Base-by-base conservation (phyloP, 1,140 invertebrate genomes). In the Zaprionus nigranus region DNA sequence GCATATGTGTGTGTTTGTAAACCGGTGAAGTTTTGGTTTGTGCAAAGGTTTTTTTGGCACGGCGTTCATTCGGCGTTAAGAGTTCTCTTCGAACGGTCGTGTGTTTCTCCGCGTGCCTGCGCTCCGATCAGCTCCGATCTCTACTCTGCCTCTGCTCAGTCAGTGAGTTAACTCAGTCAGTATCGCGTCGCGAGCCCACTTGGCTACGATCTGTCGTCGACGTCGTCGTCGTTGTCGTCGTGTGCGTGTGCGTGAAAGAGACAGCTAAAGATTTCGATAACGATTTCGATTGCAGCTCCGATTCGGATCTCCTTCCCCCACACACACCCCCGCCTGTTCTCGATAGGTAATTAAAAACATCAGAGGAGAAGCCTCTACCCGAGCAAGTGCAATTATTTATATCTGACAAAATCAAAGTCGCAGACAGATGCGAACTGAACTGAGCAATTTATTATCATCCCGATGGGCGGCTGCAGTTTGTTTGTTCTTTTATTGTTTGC, bases 51-150 rank as follows among this genome's bases (percentile, higher is more conserved):
- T 67, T 43, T 54, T 40, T 64, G 67, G 80, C 81, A 56, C 49
- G 77, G 64, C 53, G 59, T 54, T 79, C 78, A 88, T 88, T 90
- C 84, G 78, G 57, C 77, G 38, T 71, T 67, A 54, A 78, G 84
- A 78, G 83, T 71, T 90, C 38, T 61, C 66, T 75, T 73, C 78
- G 84, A 62, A 81, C 85, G 84, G 84, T 90, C 84, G 84, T 67
- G 81, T 75, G 56, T 82, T 64, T 63, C 63, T 72, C 43, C 61
- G 67, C 53, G 60, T 36, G 62, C 30, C 34, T 71, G 22, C 68
- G 73, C 56, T 63, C 58, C 61, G 74, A 17, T 60, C 60, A 53
- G 65, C 24, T 57, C 17, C 77, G 67, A 58, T 64, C 24, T 56
- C 24, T 58, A 62, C 15, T 61, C 24, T 65, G 66, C 30, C 30